Evolutionary conservation across 1,140 invertebrate species (phyloP), one percentile per base, ranked within the genome.

Genomic region (Plectrocnemia conspersa): DNA sequence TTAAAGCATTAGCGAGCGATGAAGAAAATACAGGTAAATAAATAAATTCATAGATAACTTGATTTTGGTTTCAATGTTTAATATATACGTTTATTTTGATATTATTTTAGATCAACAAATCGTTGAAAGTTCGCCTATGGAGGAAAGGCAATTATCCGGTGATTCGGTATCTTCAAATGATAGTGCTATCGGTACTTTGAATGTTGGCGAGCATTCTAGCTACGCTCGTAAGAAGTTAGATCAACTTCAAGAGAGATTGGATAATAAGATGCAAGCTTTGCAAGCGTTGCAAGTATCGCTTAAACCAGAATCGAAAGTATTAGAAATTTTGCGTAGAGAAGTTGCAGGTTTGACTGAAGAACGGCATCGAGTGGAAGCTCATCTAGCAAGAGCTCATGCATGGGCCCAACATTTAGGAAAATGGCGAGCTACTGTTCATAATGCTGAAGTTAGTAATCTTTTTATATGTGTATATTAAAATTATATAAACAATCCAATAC

Each of bases 331-430:
- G 24, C 86, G 88, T 38, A 84, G 84, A 64, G 90, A 93, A 68
- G 84, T 93, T 49, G 86, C 89, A 61, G 82, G 82, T 67, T 71
- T 94, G 27, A 82, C 86, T 46, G 81, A 80, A 2, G 89, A 93
- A 63, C 85, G 85, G 65, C 70, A 84, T 48, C 79, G 88, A 54
- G 66, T 93, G 10, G 89, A 93, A 67, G 84, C 84, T 1, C 90
- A 93, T 72, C 77, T 93, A 23, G 80, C 82, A n/a, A 78, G 90
- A 27, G 93, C 90, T 0, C 88, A 92, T 72, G 82, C 84, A 40
- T 95, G 91, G 91, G 87, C 85, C 2, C 87, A 92, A 61, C 88
- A 93, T 69, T 75, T 93, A 48, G 90, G 91, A 16, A 79, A 80
- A 52, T 95, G 91, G 91, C 79, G 83, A 58, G 89, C 88, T 5